These are phyloP conservation scores for Rhineura floridana DNA, from an alignment of 2,113 vertebrate species.

Conservation along the genomic window DNA sequence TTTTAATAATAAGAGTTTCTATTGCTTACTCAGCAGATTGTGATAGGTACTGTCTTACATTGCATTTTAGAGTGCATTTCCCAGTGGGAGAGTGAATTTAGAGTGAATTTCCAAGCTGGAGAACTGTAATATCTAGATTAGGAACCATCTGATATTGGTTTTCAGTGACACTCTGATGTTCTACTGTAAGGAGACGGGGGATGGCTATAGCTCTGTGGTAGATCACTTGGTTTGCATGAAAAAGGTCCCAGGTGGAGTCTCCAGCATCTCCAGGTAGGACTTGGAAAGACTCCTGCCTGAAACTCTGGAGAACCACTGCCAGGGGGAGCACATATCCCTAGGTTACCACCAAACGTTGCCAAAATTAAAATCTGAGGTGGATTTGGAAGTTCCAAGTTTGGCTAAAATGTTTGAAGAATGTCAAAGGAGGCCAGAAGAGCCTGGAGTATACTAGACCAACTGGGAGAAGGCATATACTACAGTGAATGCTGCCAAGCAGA, in stretches of 20 bases:
- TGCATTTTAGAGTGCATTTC: background rate
- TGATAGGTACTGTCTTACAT: background rate
- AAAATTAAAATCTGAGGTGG: background rate
- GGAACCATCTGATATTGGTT: background rate
- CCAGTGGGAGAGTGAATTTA: background rate
- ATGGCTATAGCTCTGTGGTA: too few relatives aligned
- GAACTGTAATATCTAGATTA: background rate
- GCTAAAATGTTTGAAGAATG: background rate
- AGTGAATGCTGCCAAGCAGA: background rate
- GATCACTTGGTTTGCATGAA: too few relatives aligned
- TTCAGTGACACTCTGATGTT: background rate
- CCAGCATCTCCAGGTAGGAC: too few relatives aligned
- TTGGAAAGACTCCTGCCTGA: too few relatives aligned
- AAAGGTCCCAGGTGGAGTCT: too few relatives aligned
- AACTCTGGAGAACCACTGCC: too few relatives aligned
- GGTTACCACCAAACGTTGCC: background rate
- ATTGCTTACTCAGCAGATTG: background rate
- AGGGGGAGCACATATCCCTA: background rate
- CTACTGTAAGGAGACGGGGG: background rate
- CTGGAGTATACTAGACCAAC: background rate
- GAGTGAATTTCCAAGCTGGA: background rate
- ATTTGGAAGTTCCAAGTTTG: background rate
- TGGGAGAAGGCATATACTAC: too few relatives aligned
- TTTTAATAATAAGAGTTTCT: background rate
- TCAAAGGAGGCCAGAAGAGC: background rate